These are phyloP conservation scores for Drosophila affinis DNA, from an alignment of 2,888 invertebrate species.

Conservation along the genomic window DNA sequence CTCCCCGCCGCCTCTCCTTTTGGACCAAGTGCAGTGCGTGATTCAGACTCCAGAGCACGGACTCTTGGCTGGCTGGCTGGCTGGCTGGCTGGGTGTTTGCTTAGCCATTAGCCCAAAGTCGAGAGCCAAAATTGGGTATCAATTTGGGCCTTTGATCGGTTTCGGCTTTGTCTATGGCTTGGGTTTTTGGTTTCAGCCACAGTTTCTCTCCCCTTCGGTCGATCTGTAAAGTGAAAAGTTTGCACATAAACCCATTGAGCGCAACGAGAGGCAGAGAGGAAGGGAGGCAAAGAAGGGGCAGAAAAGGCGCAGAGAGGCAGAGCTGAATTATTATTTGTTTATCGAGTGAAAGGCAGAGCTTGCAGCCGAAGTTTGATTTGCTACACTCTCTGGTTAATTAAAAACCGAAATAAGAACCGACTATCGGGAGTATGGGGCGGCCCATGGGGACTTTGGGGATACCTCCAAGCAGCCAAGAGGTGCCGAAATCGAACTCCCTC, in stretches of 20 bases:
- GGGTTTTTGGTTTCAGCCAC: constrained; percentile 8
- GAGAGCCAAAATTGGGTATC: constrained; percentile 31
- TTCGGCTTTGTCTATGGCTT: constrained; percentile 1
- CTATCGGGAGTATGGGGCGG: constrained; percentile 24
- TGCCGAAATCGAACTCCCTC: constrained; percentile 31
- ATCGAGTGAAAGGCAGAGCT: constrained; percentile 50
- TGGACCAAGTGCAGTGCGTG: constrained; percentile 39
- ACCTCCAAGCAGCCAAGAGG: neutral
- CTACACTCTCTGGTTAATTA: constrained; percentile 72
- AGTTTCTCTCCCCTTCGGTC: constrained; percentile 20
- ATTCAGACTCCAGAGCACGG: constrained; percentile 30
- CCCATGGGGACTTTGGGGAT: constrained; percentile 24
- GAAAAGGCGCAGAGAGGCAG: constrained; percentile 3
- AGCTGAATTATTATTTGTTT: constrained; percentile 55
- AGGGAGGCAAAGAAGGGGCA: constrained; percentile 4
- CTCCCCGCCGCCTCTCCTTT: constrained; percentile 10
- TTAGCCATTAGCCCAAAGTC: constrained; percentile 38
- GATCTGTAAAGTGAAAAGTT: constrained; percentile 42
- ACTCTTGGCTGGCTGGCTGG: neutral
- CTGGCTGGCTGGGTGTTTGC: constrained; percentile 24
- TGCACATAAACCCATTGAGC: constrained; percentile 49
- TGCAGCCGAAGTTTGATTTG: constrained; percentile 60
- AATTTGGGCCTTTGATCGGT: constrained; percentile 33
- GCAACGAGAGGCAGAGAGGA: constrained; percentile 37
- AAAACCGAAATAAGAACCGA: constrained; percentile 31